phyloP scores from a whole-genome alignment of 2,113 vertebrate species.

The Coturnix japonica region DNA sequence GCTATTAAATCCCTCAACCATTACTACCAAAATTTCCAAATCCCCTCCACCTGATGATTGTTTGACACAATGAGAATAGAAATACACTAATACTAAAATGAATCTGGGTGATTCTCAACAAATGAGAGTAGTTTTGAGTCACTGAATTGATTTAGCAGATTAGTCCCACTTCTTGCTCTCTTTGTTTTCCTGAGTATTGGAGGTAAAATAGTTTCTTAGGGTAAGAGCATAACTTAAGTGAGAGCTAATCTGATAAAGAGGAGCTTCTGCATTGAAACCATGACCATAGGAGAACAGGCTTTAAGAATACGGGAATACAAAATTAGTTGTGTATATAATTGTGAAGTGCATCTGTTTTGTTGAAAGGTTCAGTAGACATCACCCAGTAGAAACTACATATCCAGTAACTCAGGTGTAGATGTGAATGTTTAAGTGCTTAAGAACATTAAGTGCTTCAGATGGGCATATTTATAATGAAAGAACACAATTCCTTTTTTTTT shows the following conservation, averaged over 20 bases:
- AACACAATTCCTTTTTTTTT: background rate
- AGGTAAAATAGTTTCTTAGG: background rate
- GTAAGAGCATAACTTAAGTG: background rate
- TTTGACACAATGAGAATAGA: background rate
- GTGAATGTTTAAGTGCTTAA: background rate
- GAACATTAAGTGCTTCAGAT: too few relatives aligned
- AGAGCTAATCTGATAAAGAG: background rate
- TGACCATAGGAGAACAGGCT: background rate
- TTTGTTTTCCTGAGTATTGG: background rate
- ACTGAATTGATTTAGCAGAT: background rate
- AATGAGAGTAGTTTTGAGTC: background rate
- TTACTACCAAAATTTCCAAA: background rate
- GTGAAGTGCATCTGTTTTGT: background rate
- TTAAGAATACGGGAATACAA: background rate
- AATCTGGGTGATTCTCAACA: background rate
- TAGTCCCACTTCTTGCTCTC: background rate
- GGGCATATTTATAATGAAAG: background rate
- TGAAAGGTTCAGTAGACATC: background rate
- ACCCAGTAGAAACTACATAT: background rate
- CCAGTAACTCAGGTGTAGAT: background rate
- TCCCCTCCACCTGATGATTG: background rate
- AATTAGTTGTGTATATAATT: background rate
- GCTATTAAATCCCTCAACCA: background rate
- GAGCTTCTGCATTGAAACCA: background rate
- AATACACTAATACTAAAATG: background rate